Percentiles rank a stretch among this genome's conserved stretches.
These are phyloP conservation scores for Notolepis coatsorum DNA, from an alignment of 2,797 vertebrate species.

Conservation along the genomic window DNA sequence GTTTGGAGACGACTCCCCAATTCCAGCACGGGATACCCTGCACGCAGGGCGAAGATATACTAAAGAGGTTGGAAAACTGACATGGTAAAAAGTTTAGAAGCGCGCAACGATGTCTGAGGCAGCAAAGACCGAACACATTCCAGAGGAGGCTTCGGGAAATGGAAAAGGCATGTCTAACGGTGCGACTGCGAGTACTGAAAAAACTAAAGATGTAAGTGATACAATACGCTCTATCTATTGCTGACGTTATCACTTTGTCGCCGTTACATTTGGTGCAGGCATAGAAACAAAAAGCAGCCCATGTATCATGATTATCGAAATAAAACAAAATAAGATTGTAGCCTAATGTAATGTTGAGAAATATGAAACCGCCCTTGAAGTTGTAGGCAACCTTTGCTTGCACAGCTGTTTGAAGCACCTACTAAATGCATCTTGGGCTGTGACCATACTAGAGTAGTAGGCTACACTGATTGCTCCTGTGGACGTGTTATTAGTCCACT, in stretches of 20 bases:
- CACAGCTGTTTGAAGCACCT: too few relatives aligned
- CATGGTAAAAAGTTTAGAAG: not conserved
- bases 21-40: slow-evolving; percentile 34
- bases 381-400: too few relatives aligned
- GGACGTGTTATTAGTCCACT: too few relatives aligned
- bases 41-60: not conserved
- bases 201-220: slow-evolving; percentile 66
- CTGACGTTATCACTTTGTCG: not conserved
- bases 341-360: too few relatives aligned
- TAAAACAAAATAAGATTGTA: too few relatives aligned
- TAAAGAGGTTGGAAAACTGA: not conserved
- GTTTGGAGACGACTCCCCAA: not conserved
- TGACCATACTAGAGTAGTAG: too few relatives aligned
- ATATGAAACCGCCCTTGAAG: too few relatives aligned
- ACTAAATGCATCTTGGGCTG: too few relatives aligned
- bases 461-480: too few relatives aligned
- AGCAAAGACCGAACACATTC: slow-evolving; percentile 28
- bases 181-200: slow-evolving; percentile 33
- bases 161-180: slow-evolving; percentile 47
- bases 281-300: not conserved
- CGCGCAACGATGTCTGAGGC: slow-evolving; percentile 50
- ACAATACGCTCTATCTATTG: not conserved
- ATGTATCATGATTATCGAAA: not conserved
- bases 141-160: slow-evolving; percentile 26
- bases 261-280: not conserved